phyloP scores from a whole-genome alignment of 2,797 vertebrate species.

The Acanthis flammea region DNA sequence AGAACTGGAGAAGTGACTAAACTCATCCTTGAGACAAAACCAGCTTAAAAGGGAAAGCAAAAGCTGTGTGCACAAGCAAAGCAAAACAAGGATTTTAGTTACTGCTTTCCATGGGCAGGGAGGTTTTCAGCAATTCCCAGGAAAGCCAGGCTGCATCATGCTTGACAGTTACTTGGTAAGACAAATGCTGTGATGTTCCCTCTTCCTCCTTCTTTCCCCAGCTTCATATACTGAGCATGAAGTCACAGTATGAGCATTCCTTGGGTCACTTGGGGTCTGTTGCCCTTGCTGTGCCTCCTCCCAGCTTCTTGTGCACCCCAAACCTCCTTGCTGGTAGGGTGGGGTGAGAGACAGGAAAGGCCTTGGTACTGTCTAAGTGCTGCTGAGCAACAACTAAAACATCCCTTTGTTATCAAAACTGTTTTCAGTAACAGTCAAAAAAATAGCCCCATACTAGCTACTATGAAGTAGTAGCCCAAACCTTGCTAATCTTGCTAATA shows the following conservation, averaged over 20 bases:
- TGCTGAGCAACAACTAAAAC: neutral
- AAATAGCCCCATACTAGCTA: neutral
- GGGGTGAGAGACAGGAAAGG: neutral
- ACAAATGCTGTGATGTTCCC: fast-evolving
- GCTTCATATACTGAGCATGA: neutral
- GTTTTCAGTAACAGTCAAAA: neutral
- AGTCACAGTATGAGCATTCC: neutral
- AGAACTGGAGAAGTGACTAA: neutral
- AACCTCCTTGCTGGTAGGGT: neutral
- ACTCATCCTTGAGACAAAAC: neutral
- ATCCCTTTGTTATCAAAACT: neutral
- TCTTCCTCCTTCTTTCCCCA: neutral
- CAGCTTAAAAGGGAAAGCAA: neutral
- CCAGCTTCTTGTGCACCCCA: neutral
- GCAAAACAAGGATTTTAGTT: neutral
- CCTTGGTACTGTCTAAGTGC: neutral
- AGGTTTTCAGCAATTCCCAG: neutral
- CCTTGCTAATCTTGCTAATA: neutral
- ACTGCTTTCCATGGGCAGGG: neutral
- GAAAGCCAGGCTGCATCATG: neutral
- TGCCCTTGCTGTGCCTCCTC: neutral
- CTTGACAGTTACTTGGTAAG: neutral
- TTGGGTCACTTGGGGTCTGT: neutral
- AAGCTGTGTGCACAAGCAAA: neutral
- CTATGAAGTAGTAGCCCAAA: neutral